Evolutionary conservation across 2,888 invertebrate species (phyloP).

Genomic region (Harpalus rufipes): DNA sequence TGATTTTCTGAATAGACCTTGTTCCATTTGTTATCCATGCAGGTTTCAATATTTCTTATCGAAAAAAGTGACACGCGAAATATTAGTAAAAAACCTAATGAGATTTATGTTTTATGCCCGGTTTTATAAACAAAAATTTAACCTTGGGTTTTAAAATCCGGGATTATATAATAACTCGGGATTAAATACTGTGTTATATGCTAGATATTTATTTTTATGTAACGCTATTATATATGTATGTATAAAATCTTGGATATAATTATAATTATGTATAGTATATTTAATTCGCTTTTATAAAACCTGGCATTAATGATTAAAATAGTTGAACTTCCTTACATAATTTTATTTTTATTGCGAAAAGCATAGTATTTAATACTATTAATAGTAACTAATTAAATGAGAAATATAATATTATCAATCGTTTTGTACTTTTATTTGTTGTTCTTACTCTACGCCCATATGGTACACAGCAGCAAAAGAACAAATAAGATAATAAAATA

Average conservation of each 20-base stretch:
- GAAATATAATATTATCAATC: conserved; percentile 6
- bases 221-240: too few species aligned
- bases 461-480: conserved; percentile 14
- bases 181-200: too few species aligned
- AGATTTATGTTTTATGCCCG: too few species aligned
- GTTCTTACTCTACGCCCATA: conserved; percentile 18
- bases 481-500: conserved; percentile 30
- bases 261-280: too few species aligned
- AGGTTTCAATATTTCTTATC: conserved; percentile 21
- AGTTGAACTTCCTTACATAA: conserved; percentile 3
- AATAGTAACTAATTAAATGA: conserved; percentile 34
- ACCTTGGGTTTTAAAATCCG: too few species aligned
- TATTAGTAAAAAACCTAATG: conserved; percentile 18
- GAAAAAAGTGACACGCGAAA: neutral
- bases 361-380: conserved; percentile 20
- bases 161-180: too few species aligned
- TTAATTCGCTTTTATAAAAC: too few species aligned
- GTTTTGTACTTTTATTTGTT: conserved; percentile 14
- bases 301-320: conserved; percentile 14
- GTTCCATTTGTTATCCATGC: conserved; percentile 4
- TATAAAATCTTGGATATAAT: too few species aligned
- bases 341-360: conserved; percentile 10
- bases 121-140: too few species aligned
- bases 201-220: too few species aligned
- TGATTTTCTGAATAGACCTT: conserved; percentile 9